Percentiles rank a stretch among this genome's conserved stretches.
Evolutionary conservation across 2,797 vertebrate genomes (phyloP).

Genomic region (Rhinophrynus dorsalis): DNA sequence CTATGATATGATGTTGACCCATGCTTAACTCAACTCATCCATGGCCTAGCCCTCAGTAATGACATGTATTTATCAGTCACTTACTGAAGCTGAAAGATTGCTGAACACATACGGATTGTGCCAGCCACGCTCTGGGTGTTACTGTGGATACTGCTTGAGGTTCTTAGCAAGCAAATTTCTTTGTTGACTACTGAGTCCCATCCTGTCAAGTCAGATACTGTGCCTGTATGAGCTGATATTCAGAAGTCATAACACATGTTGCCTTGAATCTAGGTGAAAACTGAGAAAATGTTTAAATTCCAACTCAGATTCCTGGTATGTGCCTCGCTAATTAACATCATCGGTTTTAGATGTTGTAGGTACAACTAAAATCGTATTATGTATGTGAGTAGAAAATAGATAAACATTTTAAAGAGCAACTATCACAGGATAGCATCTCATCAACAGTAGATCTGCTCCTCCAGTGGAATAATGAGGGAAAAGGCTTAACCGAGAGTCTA

Average conservation of each 20-base stretch:
- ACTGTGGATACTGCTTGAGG: slow-evolving; percentile 29
- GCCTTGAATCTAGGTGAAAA: background rate
- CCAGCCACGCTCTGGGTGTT: slow-evolving; percentile 26
- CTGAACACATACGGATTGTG: slow-evolving; percentile 42
- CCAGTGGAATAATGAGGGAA: too few relatives aligned
- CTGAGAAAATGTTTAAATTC: slow-evolving; percentile 13
- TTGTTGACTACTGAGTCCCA: slow-evolving; percentile 28
- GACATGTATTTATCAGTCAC: slow-evolving; percentile 47
- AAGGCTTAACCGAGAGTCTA: too few relatives aligned
- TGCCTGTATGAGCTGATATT: slow-evolving; percentile 13
- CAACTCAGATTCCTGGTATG: background rate
- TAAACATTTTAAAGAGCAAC: too few relatives aligned
- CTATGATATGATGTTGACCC: slow-evolving; percentile 40
- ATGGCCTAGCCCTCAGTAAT: slow-evolving; percentile 37
- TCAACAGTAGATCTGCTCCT: too few relatives aligned
- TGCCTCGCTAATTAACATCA: background rate
- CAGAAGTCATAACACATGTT: slow-evolving; percentile 1
- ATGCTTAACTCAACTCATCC: slow-evolving; percentile 42
- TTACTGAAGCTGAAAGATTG: slow-evolving; percentile 47
- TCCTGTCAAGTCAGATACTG: slow-evolving; percentile 29
- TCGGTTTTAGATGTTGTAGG: background rate
- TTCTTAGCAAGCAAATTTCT: slow-evolving; percentile 41
- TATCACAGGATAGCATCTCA: too few relatives aligned
- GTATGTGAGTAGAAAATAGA: too few relatives aligned
- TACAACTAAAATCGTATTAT: too few relatives aligned